phyloP scores from a whole-genome alignment of 2,113 vertebrate genomes.

The Cheirogaleus medius region DNA sequence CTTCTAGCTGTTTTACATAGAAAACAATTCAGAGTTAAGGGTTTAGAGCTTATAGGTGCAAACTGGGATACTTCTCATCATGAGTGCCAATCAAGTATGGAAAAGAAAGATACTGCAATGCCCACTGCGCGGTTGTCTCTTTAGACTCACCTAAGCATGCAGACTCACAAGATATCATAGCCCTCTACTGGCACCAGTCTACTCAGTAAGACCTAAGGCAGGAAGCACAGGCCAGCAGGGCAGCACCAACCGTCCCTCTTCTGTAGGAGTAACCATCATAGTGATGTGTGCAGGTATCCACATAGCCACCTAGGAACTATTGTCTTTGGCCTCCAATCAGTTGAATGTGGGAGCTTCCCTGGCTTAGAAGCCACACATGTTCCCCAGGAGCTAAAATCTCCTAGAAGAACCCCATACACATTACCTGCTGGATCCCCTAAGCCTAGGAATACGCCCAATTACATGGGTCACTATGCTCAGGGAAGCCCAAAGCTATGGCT shows the following conservation, averaged over 20 bases:
- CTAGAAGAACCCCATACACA: background rate
- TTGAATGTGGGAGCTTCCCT: background rate
- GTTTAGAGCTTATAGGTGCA: background rate
- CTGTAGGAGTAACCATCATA: background rate
- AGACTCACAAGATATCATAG: background rate
- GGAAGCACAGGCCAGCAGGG: background rate
- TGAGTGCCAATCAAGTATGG: background rate
- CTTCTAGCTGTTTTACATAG: background rate
- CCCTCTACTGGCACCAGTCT: background rate
- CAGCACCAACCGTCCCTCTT: background rate
- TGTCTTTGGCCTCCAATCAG: background rate
- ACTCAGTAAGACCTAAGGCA: background rate
- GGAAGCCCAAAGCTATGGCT: background rate
- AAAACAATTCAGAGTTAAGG: background rate
- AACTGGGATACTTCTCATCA: background rate
- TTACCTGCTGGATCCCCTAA: background rate
- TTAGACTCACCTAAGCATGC: background rate
- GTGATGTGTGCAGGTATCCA: background rate
- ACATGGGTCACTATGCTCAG: background rate
- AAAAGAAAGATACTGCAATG: background rate
- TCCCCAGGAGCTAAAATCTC: background rate
- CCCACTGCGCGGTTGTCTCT: background rate
- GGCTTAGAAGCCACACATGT: background rate
- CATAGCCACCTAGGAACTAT: background rate
- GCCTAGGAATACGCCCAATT: background rate